Evolutionary conservation across 2,113 vertebrate species (phyloP).

Genomic region (Pelusios castaneus): DNA sequence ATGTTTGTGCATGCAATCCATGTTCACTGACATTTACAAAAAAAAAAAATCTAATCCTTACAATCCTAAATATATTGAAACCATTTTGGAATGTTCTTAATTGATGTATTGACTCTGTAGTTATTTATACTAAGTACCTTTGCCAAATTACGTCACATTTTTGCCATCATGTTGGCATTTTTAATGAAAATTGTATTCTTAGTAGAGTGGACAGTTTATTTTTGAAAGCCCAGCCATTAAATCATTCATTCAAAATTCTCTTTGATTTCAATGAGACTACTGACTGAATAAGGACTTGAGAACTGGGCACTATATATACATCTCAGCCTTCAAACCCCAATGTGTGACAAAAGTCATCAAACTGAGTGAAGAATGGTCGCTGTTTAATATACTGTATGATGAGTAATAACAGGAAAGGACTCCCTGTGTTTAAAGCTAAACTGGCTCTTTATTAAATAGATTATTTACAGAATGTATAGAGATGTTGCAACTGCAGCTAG

Average conservation of each 20-base stretch:
- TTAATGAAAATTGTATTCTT: conserved; percentile 37
- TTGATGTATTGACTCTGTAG: neutral
- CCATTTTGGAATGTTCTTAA: neutral
- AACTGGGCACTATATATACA: neutral
- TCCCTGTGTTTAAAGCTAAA: too few relatives aligned
- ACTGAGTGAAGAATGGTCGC: neutral
- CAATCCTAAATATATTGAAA: neutral
- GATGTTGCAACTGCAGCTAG: too few relatives aligned
- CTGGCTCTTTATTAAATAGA: too few relatives aligned
- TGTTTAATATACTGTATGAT: too few relatives aligned
- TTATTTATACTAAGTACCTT: conserved; percentile 19
- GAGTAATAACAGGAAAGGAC: too few relatives aligned
- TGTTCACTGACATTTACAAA: neutral
- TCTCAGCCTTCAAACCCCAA: neutral
- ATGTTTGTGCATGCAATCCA: neutral
- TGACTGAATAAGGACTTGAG: fast-evolving
- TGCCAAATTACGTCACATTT: conserved; percentile 8
- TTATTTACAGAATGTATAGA: too few relatives aligned
- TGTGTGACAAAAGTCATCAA: neutral
- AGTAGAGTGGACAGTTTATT: neutral
- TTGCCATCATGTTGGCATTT: conserved; percentile 5
- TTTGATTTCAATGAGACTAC: neutral
- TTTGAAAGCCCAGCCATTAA: neutral
- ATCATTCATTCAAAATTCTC: neutral
- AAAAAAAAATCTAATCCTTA: neutral